These are phyloP conservation scores for Aphis gossypii DNA, from an alignment of 1,140 invertebrate genomes.

Conservation along the genomic window DNA sequence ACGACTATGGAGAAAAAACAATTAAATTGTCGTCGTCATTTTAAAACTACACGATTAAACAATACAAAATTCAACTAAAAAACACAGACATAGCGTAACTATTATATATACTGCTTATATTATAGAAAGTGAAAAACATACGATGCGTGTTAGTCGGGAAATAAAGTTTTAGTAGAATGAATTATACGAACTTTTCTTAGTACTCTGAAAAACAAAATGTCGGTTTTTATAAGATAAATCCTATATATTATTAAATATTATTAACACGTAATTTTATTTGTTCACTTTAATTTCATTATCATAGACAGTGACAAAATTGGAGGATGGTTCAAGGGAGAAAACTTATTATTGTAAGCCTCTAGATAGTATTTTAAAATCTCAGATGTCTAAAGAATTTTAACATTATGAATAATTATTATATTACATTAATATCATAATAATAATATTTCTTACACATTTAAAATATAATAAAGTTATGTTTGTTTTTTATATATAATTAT, in stretches of 20 bases:
- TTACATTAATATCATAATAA: neutral
- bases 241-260: neutral
- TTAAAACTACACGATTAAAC: neutral
- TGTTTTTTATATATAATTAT: neutral
- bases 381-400: neutral
- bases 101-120: neutral
- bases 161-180: neutral
- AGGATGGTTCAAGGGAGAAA: neutral
- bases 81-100: neutral
- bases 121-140: neutral
- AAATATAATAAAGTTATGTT: neutral
- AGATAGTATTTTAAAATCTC: neutral
- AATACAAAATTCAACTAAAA: neutral
- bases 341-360: neutral
- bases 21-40: neutral
- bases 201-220: neutral
- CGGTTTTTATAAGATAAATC: neutral
- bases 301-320: neutral
- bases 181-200: neutral
- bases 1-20: neutral
- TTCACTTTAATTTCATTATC: neutral
- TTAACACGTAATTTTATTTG: neutral
- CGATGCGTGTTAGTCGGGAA: neutral
- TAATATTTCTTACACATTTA: neutral
- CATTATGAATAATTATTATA: constrained; percentile 9